Evolutionary conservation across 2,888 invertebrate species (phyloP).

Genomic region (Diarsia brunnea): DNA sequence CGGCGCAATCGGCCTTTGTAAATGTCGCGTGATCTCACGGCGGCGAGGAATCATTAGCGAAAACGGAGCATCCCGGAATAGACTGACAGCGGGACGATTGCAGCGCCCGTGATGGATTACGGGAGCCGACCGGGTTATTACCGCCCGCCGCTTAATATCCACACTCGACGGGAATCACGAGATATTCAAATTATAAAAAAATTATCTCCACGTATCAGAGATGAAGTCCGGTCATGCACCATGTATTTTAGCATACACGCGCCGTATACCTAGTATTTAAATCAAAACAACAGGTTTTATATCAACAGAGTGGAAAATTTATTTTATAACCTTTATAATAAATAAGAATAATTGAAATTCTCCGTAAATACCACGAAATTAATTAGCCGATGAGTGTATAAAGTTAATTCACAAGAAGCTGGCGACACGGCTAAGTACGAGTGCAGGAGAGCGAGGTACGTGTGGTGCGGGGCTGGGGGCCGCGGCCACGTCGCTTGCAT

Average conservation of each 20-base stretch:
- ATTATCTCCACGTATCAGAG: constrained; percentile 39
- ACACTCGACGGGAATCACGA: constrained; percentile 76
- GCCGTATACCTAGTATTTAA: constrained; percentile 62
- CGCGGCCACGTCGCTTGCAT: constrained; percentile 79
- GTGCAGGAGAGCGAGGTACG: constrained; percentile 66
- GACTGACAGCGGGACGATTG: constrained; percentile 89
- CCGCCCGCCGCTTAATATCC: constrained; percentile 80
- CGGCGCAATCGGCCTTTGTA: constrained; percentile 82
- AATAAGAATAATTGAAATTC: constrained; percentile 67
- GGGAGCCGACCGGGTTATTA: constrained; percentile 82
- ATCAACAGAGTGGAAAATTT: constrained; percentile 64
- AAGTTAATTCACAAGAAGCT: constrained; percentile 70
- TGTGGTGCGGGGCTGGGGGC: constrained; percentile 70
- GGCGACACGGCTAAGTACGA: constrained; percentile 72
- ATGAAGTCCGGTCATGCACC: constrained; percentile 61
- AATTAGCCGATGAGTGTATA: constrained; percentile 70
- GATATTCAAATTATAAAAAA: constrained; percentile 73
- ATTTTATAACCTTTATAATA: constrained; percentile 64
- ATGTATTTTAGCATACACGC: constrained; percentile 60
- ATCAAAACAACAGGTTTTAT: constrained; percentile 65
- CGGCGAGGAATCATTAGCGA: constrained; percentile 88
- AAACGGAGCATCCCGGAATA: constrained; percentile 89
- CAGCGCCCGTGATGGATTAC: constrained; percentile 88
- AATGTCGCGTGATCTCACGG: constrained; percentile 82
- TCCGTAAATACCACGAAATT: constrained; percentile 69